These are phyloP conservation scores for Drosophila subsilvestris DNA, from an alignment of 2,888 invertebrate species.

Conservation along the genomic window DNA sequence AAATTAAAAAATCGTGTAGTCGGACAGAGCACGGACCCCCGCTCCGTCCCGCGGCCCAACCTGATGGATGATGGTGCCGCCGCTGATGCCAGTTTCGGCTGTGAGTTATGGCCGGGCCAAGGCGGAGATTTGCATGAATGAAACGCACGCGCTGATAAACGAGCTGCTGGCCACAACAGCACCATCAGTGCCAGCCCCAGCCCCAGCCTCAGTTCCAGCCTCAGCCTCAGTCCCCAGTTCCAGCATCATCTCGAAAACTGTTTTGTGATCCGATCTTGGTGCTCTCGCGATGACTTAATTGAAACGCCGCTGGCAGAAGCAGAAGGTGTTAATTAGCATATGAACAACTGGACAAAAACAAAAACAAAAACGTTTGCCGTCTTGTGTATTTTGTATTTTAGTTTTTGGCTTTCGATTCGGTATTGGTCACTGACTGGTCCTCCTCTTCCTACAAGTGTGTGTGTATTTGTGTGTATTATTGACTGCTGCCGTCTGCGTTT, in stretches of 20 bases:
- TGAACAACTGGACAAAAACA: conserved; percentile 53
- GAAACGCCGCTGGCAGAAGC: conserved; percentile 52
- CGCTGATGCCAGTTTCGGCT: conserved; percentile 39
- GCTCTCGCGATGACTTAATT: conserved; percentile 72
- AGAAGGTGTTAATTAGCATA: conserved; percentile 78
- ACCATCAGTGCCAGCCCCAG: neutral
- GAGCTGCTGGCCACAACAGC: conserved; percentile 34
- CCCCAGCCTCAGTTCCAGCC: neutral
- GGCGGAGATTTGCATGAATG: conserved; percentile 69
- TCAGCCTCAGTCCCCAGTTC: neutral
- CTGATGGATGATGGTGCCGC: conserved; percentile 67
- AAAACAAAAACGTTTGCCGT: conserved; percentile 3
- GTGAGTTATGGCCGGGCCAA: conserved; percentile 62
- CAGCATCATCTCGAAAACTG: neutral
- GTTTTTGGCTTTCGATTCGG: neutral
- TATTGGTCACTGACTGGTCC: conserved; percentile 13
- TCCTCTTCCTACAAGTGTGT: conserved; percentile 9
- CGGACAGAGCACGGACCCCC: conserved; percentile 20
- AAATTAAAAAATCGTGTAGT: conserved; percentile 78
- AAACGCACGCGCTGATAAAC: conserved; percentile 65
- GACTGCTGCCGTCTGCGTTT: conserved; percentile 62
- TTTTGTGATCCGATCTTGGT: conserved; percentile 44
- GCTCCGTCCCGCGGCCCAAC: conserved; percentile 24
- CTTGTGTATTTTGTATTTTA: conserved; percentile 24
- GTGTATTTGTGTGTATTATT: conserved; percentile 2